Percentiles rank a stretch among this genome's conserved stretches.
Conservation (phyloP, 2,888 invertebrate species). For the Eustalomyia histrio region DNA sequence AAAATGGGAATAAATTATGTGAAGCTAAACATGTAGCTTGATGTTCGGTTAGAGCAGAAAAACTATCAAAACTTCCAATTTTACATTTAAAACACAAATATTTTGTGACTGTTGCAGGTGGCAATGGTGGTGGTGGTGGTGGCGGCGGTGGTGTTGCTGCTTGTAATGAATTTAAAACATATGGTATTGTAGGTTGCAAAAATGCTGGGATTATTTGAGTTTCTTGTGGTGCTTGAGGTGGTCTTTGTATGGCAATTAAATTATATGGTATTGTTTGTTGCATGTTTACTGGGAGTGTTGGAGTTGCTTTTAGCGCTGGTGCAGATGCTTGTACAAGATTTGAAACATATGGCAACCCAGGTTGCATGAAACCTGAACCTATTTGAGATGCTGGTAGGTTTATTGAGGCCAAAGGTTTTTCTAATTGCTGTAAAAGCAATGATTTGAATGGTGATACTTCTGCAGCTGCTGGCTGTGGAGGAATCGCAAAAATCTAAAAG, state of each 20-base stretch:
- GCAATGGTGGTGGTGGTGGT: not conserved
- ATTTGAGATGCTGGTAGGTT: constrained; percentile 2
- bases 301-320: constrained; percentile 20
- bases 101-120: constrained; percentile 51
- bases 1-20: constrained; percentile 49
- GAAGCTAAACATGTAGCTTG: constrained; percentile 82
- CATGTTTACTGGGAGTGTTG: not conserved
- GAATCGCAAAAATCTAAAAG: not conserved
- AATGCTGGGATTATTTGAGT: constrained; percentile 1
- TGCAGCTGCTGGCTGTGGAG: not conserved
- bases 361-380: not conserved
- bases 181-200: not conserved
- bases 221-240: constrained; percentile 16
- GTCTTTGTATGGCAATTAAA: not conserved
- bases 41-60: constrained; percentile 85
- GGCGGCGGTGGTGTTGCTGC: constrained; percentile 14
- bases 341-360: not conserved
- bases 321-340: not conserved
- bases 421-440: constrained; percentile 60
- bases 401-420: constrained; percentile 45
- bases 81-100: constrained; percentile 86
- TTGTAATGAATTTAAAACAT: not conserved
- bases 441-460: constrained; percentile 53
- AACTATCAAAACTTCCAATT: constrained; percentile 84
- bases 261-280: not conserved